These are phyloP conservation scores for Drosophila tsacasi DNA, from an alignment of 1,140 invertebrate genomes.

Conservation along the genomic window DNA sequence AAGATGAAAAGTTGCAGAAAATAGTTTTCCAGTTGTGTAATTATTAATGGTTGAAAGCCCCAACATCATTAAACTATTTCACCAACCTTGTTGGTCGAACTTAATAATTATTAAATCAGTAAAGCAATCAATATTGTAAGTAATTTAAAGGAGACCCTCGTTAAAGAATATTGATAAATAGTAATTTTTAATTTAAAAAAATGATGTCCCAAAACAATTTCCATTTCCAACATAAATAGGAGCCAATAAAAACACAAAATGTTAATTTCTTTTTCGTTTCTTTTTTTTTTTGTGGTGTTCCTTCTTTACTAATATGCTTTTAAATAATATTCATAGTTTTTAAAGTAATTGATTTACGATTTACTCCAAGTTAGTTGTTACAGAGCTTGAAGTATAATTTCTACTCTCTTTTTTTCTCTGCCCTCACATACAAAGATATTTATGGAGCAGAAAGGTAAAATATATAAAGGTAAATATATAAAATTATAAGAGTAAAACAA, in stretches of 20 bases:
- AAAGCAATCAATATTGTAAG: background rate
- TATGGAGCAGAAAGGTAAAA: constrained; percentile 18
- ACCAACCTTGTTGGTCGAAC: background rate
- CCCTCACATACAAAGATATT: constrained; percentile 25
- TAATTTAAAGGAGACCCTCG: background rate
- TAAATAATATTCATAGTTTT: constrained; percentile 50
- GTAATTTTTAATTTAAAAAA: background rate
- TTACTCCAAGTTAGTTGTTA: constrained; percentile 75
- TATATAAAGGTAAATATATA: constrained; percentile 19
- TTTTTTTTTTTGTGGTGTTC: constrained; percentile 26
- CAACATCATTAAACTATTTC: background rate
- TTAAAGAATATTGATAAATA: no score
- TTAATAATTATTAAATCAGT: background rate
- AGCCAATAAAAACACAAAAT: constrained; percentile 43
- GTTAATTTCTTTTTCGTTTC: constrained; percentile 35
- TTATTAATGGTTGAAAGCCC: background rate
- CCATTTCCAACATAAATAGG: background rate
- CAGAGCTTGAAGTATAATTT: constrained; percentile 43
- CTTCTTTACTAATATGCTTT: constrained; percentile 30
- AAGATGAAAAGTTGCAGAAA: constrained; percentile 32
- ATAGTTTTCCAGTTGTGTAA: background rate
- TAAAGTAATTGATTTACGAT: constrained; percentile 47
- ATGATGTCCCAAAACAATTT: background rate
- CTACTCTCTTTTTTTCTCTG: constrained; percentile 20
- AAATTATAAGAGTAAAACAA: constrained; percentile 50